Evolutionary conservation across 1,140 invertebrate species (phyloP).

Genomic region (Zaprionus camerounensis): DNA sequence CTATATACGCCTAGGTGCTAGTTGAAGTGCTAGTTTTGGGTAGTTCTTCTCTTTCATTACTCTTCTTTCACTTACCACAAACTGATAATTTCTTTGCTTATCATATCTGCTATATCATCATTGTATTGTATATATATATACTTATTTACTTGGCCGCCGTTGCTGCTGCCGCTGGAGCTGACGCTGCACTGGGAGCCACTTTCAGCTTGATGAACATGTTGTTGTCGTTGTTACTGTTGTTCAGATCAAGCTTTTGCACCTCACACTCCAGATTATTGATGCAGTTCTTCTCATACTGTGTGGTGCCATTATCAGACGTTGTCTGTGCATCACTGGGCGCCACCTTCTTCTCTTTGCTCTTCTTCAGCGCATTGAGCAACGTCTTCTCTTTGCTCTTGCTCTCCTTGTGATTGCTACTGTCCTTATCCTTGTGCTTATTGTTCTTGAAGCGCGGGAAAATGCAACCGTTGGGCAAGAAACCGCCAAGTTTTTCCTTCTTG

Average conservation of each 20-base stretch:
- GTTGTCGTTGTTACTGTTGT: slow-evolving; percentile 68
- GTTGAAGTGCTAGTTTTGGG: slow-evolving; percentile 58
- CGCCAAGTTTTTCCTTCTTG: slow-evolving; percentile 83
- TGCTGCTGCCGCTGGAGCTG: slow-evolving; percentile 53
- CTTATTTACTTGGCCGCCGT: slow-evolving; percentile 69
- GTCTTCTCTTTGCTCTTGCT: slow-evolving; percentile 81
- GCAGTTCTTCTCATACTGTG: slow-evolving; percentile 81
- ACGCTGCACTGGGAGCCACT: slow-evolving; percentile 58
- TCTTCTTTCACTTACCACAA: slow-evolving; percentile 53
- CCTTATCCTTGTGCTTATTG: slow-evolving; percentile 83
- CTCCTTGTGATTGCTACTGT: slow-evolving; percentile 78
- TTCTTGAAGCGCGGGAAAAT: slow-evolving; percentile 84
- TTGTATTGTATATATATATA: slow-evolving; percentile 11
- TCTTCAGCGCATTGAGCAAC: slow-evolving; percentile 79
- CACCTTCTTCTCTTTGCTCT: slow-evolving; percentile 81
- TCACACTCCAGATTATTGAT: slow-evolving; percentile 80
- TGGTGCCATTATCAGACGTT: slow-evolving; percentile 54
- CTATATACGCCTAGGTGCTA: slow-evolving; percentile 54
- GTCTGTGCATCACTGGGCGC: slow-evolving; percentile 65
- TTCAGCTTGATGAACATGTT: slow-evolving; percentile 81
- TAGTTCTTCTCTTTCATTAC: slow-evolving; percentile 26
- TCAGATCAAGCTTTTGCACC: slow-evolving; percentile 79
- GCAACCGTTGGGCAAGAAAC: slow-evolving; percentile 82
- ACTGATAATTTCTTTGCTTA: slow-evolving; percentile 36
- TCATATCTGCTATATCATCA: not conserved